Conservation (phyloP, 2,888 invertebrate species). For the Griposia aprilina region DNA sequence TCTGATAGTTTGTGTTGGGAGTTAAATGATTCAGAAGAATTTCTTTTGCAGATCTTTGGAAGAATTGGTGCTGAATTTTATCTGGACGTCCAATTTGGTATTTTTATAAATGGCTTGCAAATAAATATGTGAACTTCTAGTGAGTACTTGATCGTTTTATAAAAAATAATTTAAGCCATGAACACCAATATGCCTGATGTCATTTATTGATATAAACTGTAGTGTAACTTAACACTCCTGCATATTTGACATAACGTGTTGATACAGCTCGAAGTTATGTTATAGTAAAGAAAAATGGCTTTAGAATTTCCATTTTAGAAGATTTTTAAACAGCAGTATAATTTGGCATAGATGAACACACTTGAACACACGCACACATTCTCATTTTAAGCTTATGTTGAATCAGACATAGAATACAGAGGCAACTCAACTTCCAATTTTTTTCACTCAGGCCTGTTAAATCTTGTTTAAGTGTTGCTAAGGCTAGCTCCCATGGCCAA, state of each 20-base stretch:
- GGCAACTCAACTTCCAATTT: too few species aligned
- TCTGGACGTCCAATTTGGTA: background rate
- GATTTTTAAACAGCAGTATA: background rate
- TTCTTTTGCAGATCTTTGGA: background rate
- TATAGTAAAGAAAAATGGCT: background rate
- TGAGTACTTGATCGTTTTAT: background rate
- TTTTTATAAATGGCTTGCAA: background rate
- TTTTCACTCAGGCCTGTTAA: background rate
- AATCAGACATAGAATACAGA: too few species aligned
- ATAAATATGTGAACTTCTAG: background rate
- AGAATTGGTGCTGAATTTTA: background rate
- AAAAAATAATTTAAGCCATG: background rate
- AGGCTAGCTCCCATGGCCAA: slow-evolving; percentile 46
- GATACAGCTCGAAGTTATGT: background rate
- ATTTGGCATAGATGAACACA: too few species aligned
- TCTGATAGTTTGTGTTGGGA: slow-evolving; percentile 45
- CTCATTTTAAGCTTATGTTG: background rate
- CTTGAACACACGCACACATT: background rate
- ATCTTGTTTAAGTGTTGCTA: slow-evolving; percentile 42
- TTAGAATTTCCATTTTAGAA: background rate
- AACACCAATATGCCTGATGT: background rate
- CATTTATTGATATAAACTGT: background rate
- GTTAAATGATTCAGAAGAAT: background rate
- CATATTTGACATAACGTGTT: background rate
- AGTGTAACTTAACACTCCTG: background rate